These are phyloP conservation scores for Polymixis flavicincta DNA, from an alignment of 2,888 invertebrate species.

Conservation along the genomic window DNA sequence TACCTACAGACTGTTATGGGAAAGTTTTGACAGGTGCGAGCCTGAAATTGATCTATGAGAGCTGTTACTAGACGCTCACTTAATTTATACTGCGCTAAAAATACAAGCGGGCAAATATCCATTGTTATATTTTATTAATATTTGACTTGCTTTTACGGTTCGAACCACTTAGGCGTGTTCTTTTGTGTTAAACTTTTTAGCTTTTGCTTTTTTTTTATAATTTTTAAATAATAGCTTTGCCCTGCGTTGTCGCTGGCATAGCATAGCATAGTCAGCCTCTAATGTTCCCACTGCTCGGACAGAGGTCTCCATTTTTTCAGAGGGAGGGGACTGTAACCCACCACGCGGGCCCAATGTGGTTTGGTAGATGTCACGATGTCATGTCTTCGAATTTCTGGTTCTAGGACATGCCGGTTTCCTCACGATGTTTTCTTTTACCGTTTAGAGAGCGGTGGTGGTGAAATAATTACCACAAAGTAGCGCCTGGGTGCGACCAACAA, in stretches of 20 bases:
- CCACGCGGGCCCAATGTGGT: no score
- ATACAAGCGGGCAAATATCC: constrained; percentile 52
- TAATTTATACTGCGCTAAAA: constrained; percentile 58
- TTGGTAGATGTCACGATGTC: no score
- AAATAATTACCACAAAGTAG: no score
- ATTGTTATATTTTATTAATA: constrained; percentile 48
- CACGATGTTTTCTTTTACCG: no score
- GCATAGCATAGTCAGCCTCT: no score
- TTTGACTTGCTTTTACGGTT: constrained; percentile 26
- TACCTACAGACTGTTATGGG: constrained; percentile 46
- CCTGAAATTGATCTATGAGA: constrained; percentile 62
- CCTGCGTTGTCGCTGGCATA: background rate
- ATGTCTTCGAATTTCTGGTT: no score
- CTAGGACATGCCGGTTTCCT: no score
- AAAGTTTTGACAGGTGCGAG: constrained; percentile 66
- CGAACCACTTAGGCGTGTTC: constrained; percentile 16
- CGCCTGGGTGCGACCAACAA: no score
- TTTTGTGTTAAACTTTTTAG: constrained; percentile 8
- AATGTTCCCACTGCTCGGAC: no score
- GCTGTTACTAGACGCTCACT: constrained; percentile 36
- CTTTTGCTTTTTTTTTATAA: constrained; percentile 1
- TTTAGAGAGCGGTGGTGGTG: no score
- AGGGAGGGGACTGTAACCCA: no score
- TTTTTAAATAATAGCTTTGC: background rate
- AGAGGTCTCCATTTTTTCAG: no score